phyloP scores from a whole-genome alignment of 2,113 vertebrate species.

The Barbus barbus region DNA sequence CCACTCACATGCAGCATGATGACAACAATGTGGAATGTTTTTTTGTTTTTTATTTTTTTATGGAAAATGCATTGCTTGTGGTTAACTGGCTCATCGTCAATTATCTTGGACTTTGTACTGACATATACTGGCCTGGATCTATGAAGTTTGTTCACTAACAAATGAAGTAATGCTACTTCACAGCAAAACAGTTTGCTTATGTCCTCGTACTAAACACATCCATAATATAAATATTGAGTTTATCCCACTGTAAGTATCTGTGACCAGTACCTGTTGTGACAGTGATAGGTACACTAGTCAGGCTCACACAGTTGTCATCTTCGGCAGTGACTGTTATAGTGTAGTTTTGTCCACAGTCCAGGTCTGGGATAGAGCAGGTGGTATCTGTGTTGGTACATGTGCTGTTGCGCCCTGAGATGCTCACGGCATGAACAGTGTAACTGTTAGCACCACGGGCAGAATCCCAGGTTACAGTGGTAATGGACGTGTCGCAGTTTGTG shows the following conservation, averaged over 20 bases:
- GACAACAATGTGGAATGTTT: too few relatives aligned
- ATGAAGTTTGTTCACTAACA: not conserved
- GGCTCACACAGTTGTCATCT: constrained; percentile 63
- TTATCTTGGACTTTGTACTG: too few relatives aligned
- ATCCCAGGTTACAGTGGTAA: constrained; percentile 70
- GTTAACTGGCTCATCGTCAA: too few relatives aligned
- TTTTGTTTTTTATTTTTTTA: too few relatives aligned
- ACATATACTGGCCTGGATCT: too few relatives aligned
- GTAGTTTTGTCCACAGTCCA: constrained; percentile 75
- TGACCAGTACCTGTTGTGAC: constrained; percentile 66
- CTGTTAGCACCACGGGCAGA: constrained; percentile 58
- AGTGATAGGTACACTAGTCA: constrained; percentile 57
- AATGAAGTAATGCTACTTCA: not conserved
- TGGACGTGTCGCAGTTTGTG: constrained; percentile 64
- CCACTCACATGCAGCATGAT: too few relatives aligned
- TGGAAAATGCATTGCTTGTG: too few relatives aligned
- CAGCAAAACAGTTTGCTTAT: not conserved
- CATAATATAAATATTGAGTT: not conserved
- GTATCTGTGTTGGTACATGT: constrained; percentile 58
- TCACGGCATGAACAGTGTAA: constrained; percentile 65
- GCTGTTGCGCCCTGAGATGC: constrained; percentile 55
- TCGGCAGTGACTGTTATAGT: constrained; percentile 67
- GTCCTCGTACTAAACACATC: not conserved
- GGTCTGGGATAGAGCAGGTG: constrained; percentile 60
- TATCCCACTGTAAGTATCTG: not conserved